A percentile compares a stretch with the other conserved stretches of the same genome.
phyloP scores from a whole-genome alignment of 2,888 invertebrate genomes.

The Drosophila kuntzei region DNA sequence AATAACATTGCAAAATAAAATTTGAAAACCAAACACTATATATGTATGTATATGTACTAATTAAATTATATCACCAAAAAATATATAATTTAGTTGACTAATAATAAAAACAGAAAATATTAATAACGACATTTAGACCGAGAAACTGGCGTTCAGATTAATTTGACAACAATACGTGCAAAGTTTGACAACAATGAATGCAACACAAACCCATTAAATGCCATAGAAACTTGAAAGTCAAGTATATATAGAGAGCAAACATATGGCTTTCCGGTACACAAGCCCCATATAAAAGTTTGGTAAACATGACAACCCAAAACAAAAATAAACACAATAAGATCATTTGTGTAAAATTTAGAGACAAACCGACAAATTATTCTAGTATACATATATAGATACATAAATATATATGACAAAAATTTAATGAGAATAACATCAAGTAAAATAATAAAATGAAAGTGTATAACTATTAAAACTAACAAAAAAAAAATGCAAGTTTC shows the following conservation, averaged over 20 bases:
- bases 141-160: slow-evolving; percentile 14
- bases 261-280: slow-evolving; percentile 39
- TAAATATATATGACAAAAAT: slow-evolving; percentile 67
- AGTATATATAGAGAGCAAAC: slow-evolving; percentile 44
- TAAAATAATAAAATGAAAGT: slow-evolving; percentile 77
- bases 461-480: slow-evolving; percentile 82
- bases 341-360: slow-evolving; percentile 67
- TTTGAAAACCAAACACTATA: slow-evolving; percentile 39
- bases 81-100: slow-evolving; percentile 75
- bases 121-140: slow-evolving; percentile 42
- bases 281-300: slow-evolving; percentile 30
- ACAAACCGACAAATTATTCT: slow-evolving; percentile 58
- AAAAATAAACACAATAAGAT: slow-evolving; percentile 36
- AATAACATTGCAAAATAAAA: slow-evolving; percentile 56
- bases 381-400: slow-evolving; percentile 62
- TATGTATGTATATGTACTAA: slow-evolving; percentile 74
- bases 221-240: slow-evolving; percentile 39
- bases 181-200: slow-evolving; percentile 8
- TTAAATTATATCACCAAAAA: slow-evolving; percentile 70
- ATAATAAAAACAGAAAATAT: slow-evolving; percentile 55
- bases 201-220: slow-evolving; percentile 19
- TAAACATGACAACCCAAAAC: slow-evolving; percentile 24
- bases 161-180: slow-evolving; percentile 7
- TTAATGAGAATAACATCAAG: slow-evolving; percentile 78
- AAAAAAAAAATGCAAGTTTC: slow-evolving; percentile 9